Evolutionary conservation across 2,888 invertebrate genomes (phyloP).

Genomic region (Petrolisthes cinctipes): DNA sequence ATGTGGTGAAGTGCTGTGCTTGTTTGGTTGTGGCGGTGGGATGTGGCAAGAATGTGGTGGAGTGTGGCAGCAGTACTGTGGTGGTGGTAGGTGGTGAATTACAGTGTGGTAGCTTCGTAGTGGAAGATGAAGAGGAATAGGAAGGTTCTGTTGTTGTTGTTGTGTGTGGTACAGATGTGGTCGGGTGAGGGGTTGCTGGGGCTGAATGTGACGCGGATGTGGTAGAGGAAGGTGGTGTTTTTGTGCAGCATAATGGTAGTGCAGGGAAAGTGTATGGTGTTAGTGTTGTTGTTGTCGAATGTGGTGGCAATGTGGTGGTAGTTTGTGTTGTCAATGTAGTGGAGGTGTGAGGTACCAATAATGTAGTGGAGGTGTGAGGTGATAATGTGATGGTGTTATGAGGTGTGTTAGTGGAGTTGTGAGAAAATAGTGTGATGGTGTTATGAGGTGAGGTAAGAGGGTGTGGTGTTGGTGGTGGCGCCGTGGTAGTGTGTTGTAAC

Average conservation of each 20-base stretch:
- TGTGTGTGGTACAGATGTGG: background rate
- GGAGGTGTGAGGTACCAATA: too few species aligned
- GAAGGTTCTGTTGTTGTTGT: too few species aligned
- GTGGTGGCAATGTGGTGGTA: too few species aligned
- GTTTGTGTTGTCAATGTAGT: too few species aligned
- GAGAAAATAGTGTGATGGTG: background rate
- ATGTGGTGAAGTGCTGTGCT: background rate
- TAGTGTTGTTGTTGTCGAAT: too few species aligned
- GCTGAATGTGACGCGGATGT: background rate
- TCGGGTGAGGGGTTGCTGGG: background rate
- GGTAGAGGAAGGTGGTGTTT: too few species aligned
- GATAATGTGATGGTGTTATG: background rate
- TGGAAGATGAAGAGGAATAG: too few species aligned
- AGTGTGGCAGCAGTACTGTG: background rate
- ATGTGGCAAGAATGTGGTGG: background rate
- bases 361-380: background rate
- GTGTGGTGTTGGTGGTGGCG: too few species aligned
- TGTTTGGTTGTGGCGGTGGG: background rate
- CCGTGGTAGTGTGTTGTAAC: too few species aligned
- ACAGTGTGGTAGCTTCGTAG: background rate
- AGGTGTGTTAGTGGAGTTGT: background rate
- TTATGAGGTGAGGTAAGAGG: background rate
- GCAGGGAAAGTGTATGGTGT: too few species aligned
- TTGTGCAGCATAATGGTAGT: too few species aligned
- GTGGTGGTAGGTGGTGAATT: background rate